Evolutionary conservation across 2,888 invertebrate genomes (phyloP), one percentile per base, ranked within the genome.

Genomic region (Platycheirus rosarum): DNA sequence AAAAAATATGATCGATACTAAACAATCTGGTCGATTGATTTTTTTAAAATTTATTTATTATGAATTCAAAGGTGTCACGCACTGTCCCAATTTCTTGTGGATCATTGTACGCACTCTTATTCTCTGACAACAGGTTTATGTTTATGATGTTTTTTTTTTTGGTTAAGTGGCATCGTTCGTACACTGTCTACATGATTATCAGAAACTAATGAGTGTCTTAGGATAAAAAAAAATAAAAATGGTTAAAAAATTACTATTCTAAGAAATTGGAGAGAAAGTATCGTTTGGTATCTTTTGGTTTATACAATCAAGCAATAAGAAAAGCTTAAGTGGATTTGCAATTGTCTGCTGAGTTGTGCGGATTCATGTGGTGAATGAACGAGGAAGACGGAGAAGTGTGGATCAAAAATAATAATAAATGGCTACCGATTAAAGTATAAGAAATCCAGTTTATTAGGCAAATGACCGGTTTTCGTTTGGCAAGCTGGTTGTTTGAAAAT

Each of bases 61-160:
- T 44, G 4, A 65, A 75, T 65, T 79, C 79, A 74, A 75, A 66
- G 48, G 32, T 70, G 66, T 70, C 75, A 75, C 70, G 66, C 80
- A 75, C 35, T 75, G 80, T 16, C 70, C 80, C 70, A 80, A 70
- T 76, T 80, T 66, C 60, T 40, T 75, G 60, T 60, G 63, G 44
- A 70, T 49, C 74, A 69, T 57, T 65, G 44, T 40, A 55, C 63
- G 79, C 65, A 60, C 44, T 29, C n/a, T n/a, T n/a, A n/a, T n/a
- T n/a, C n/a, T n/a, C 49, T 49, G 18, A 62, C 66, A 80, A 80
- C 75, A 80, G 70, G 70, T 80, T 80, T 60, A 35, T 35, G 51
- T 70, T 75, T 57, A 26, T 49, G 26, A 13, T 14, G n/a, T n/a
- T 26, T 32, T 32, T 51, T 8, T 51, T 29, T 51, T 51, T 51